A percentile compares a stretch with the other conserved stretches of the same genome.
Evolutionary conservation across 1,140 invertebrate genomes (phyloP).

Genomic region (Popillia japonica): DNA sequence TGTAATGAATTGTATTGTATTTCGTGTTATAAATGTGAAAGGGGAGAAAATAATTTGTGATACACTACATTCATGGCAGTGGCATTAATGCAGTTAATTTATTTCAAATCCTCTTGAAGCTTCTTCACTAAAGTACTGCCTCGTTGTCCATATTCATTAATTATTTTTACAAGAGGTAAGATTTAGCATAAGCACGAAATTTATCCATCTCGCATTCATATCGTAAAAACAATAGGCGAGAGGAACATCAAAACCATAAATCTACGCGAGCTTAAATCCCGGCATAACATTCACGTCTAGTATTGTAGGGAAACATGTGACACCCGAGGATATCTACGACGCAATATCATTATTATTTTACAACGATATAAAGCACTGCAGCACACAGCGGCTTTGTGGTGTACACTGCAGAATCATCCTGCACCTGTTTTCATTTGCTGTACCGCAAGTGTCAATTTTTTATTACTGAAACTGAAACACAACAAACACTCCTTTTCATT

Average conservation of each 20-base stretch:
- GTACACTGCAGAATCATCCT: not conserved
- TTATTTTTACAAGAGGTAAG: too few relatives aligned
- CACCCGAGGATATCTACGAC: not conserved
- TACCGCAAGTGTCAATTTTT: not conserved
- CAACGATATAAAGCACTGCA: not conserved
- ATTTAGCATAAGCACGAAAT: not conserved
- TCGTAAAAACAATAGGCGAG: not conserved
- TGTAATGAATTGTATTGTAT: too few relatives aligned
- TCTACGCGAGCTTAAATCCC: not conserved
- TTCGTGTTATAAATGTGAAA: too few relatives aligned
- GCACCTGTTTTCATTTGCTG: not conserved
- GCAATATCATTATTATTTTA: conserved; percentile 1
- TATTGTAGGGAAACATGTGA: not conserved
- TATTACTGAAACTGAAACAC: not conserved
- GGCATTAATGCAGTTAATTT: too few relatives aligned
- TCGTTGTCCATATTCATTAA: too few relatives aligned
- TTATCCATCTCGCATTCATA: not conserved
- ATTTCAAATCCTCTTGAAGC: too few relatives aligned
- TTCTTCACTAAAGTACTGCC: too few relatives aligned
- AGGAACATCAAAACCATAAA: not conserved
- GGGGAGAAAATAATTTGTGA: too few relatives aligned
- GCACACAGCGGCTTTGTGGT: not conserved
- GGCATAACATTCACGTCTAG: not conserved
- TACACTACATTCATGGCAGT: too few relatives aligned
- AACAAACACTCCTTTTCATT: not conserved